These are phyloP conservation scores for Leptinotarsa tumamoca DNA, from an alignment of 2,888 invertebrate genomes.

Conservation along the genomic window DNA sequence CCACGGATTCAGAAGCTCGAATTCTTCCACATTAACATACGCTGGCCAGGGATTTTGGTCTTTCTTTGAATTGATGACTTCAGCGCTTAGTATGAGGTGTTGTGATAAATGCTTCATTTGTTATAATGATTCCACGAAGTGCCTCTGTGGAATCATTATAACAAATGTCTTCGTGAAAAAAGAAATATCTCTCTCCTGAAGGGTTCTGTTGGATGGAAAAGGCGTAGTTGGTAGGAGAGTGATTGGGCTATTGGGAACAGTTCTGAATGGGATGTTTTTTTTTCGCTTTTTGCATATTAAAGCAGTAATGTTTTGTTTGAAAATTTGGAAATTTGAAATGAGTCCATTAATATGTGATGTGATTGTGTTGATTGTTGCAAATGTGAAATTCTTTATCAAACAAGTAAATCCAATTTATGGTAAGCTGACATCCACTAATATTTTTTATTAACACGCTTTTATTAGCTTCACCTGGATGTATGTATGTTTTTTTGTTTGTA, in stretches of 20 bases:
- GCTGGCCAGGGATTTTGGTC: neutral
- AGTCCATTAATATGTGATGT: neutral
- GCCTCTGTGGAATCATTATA: too few relatives aligned
- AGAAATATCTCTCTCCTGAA: neutral
- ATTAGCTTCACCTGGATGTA: too few relatives aligned
- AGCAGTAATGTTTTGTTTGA: too few relatives aligned
- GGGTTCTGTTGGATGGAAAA: constrained; percentile 10
- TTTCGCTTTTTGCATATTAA: neutral
- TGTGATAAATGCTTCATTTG: constrained; percentile 12
- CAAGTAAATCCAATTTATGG: too few relatives aligned
- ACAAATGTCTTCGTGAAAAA: neutral
- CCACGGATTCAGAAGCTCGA: constrained; percentile 16
- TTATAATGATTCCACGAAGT: constrained; percentile 8
- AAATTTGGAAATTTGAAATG: neutral
- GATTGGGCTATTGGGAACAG: neutral
- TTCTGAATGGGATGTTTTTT: neutral
- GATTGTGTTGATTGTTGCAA: neutral
- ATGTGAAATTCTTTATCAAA: neutral
- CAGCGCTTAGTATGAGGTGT: constrained; percentile 7
- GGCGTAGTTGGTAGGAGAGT: neutral
- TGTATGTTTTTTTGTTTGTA: too few relatives aligned
- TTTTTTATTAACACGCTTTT: too few relatives aligned
- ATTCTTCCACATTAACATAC: constrained; percentile 19
- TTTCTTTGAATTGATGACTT: constrained; percentile 9
- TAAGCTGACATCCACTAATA: too few relatives aligned